phyloP scores from a whole-genome alignment of 2,113 vertebrate genomes.

The Varanus komodoensis region DNA sequence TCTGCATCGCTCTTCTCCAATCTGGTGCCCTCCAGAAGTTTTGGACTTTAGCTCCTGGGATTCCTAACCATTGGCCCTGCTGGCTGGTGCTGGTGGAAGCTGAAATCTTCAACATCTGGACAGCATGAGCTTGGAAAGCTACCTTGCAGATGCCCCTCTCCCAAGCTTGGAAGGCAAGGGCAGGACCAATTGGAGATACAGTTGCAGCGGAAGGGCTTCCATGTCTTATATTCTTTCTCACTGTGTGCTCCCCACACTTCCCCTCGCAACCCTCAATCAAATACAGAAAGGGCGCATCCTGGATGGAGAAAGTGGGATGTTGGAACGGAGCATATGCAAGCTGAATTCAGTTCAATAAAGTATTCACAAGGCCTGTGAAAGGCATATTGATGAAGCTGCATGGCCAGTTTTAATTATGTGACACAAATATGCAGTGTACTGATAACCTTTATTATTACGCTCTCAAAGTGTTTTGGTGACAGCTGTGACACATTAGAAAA shows the following conservation, averaged over 20 bases:
- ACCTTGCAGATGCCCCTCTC: not conserved
- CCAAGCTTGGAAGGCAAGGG: too few species aligned
- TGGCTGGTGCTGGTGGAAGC: too few species aligned
- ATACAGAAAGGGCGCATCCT: not conserved
- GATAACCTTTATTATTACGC: slow-evolving; percentile 17
- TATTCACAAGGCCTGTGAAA: not conserved
- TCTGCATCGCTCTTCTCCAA: too few species aligned
- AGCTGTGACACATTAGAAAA: not conserved
- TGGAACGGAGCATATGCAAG: not conserved
- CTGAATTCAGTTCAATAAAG: not conserved
- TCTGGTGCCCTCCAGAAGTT: too few species aligned
- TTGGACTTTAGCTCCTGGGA: too few species aligned
- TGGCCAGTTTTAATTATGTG: not conserved
- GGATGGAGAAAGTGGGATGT: not conserved
- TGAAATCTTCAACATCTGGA: too few species aligned
- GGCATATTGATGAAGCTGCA: not conserved
- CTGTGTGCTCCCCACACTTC: not conserved
- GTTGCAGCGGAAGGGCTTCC: not conserved
- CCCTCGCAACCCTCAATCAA: too few species aligned
- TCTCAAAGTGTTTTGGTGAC: not conserved
- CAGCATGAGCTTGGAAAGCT: too few species aligned
- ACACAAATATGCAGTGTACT: slow-evolving; percentile 1
- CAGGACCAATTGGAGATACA: too few species aligned
- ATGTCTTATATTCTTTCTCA: not conserved
- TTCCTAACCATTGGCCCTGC: too few species aligned